A percentile compares a stretch with the other conserved stretches of the same genome.
These are phyloP conservation scores for Colostygia pectinataria DNA, from an alignment of 2,888 invertebrate species.

Conservation along the genomic window DNA sequence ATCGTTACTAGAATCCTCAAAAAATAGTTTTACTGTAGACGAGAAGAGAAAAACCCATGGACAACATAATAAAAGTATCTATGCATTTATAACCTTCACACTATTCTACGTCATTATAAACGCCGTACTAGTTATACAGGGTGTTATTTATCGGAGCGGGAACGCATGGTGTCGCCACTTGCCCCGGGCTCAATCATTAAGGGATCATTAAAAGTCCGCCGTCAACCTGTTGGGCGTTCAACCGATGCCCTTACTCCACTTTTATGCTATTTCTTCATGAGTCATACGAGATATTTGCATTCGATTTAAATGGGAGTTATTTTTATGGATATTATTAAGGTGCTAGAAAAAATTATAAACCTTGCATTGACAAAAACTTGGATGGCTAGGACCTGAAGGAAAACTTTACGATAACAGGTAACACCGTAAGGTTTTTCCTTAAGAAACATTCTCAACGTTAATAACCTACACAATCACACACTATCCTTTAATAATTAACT, in stretches of 20 bases:
- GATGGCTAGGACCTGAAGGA: too few relatives aligned
- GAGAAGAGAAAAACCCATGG: too few relatives aligned
- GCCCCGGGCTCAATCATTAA: slow-evolving; percentile 64
- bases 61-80: slow-evolving; percentile 10
- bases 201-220: slow-evolving; percentile 65
- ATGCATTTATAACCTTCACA: slow-evolving; percentile 10
- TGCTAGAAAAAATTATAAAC: too few relatives aligned
- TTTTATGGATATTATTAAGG: too few relatives aligned
- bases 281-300: slow-evolving; percentile 41
- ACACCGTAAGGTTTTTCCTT: neutral
- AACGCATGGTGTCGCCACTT: slow-evolving; percentile 51
- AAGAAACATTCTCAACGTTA: neutral
- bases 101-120: slow-evolving; percentile 23
- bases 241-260: slow-evolving; percentile 49
- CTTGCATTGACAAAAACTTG: too few relatives aligned
- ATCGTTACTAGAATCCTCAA: too few relatives aligned
- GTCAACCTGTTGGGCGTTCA: slow-evolving; percentile 53
- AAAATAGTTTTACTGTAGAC: too few relatives aligned
- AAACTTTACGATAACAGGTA: too few relatives aligned
- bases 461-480: slow-evolving; percentile 39
- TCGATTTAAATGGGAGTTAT: slow-evolving; percentile 12
- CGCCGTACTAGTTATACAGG: slow-evolving; percentile 24
- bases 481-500: too few relatives aligned
- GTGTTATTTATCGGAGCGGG: slow-evolving; percentile 42
- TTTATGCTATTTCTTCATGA: slow-evolving; percentile 42